These are phyloP conservation scores for Agrotis exclamationis DNA, from an alignment of 2,888 invertebrate species.

Conservation along the genomic window DNA sequence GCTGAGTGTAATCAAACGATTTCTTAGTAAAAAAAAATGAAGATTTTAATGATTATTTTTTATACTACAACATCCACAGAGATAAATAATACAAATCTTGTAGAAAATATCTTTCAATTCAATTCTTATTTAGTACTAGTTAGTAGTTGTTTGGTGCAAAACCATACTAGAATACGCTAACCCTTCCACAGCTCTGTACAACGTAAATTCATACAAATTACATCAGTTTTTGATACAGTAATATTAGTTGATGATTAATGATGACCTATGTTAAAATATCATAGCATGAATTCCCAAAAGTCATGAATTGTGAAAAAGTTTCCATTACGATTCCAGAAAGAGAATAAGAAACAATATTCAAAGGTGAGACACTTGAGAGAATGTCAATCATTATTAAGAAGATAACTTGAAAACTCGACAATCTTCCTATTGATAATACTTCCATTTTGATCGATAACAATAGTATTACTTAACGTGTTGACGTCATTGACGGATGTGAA, in stretches of 20 bases:
- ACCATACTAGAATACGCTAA: too few relatives aligned
- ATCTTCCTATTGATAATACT: conserved; percentile 16
- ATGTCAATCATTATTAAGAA: conserved; percentile 3
- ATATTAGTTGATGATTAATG: too few relatives aligned
- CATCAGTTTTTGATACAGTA: not conserved
- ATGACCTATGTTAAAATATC: too few relatives aligned
- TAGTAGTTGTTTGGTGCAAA: too few relatives aligned
- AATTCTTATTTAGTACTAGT: too few relatives aligned
- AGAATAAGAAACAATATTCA: not conserved
- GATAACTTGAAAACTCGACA: conserved; percentile 6
- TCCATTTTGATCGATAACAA: conserved; percentile 40
- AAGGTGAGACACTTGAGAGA: not conserved
- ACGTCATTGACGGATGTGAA: conserved; percentile 53
- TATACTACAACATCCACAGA: not conserved
- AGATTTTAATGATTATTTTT: not conserved
- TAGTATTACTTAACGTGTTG: conserved; percentile 50
- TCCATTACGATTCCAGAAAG: too few relatives aligned
- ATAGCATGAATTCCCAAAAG: too few relatives aligned
- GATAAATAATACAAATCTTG: not conserved
- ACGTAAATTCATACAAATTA: not conserved
- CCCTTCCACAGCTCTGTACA: not conserved
- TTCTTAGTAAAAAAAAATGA: conserved; percentile 9
- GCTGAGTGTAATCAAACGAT: conserved; percentile 18
- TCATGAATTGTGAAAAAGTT: not conserved
- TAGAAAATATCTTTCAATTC: not conserved